Conservation (phyloP, 2,113 vertebrate genomes). For the Ctenomys sociabilis region DNA sequence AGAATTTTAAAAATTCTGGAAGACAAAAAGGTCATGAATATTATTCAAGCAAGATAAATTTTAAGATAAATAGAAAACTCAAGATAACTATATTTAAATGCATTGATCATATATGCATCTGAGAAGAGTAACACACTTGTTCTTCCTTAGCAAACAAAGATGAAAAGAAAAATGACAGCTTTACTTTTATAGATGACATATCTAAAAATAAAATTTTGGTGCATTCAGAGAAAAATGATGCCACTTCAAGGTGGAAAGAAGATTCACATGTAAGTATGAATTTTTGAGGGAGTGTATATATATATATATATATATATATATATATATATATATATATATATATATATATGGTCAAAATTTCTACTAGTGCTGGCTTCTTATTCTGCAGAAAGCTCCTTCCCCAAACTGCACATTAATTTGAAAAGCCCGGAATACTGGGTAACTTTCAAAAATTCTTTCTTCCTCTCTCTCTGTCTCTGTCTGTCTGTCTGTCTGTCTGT, state of each 20-base stretch:
- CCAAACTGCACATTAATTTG: not conserved
- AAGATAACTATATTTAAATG: not conserved
- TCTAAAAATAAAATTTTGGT: not conserved
- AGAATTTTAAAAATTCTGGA: not conserved
- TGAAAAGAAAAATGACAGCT: not conserved
- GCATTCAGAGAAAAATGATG: not conserved
- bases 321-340: too few relatives aligned
- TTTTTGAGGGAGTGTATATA: not conserved
- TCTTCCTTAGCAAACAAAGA: not conserved
- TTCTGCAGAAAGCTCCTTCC: not conserved
- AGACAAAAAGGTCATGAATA: not conserved
- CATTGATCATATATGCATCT: not conserved
- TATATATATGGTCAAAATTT: not conserved
- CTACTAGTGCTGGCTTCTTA: not conserved
- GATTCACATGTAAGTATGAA: not conserved
- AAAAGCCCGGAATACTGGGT: not conserved
- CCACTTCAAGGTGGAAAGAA: not conserved
- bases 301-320: too few relatives aligned
- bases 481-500: too few relatives aligned
- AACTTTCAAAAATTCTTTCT: not conserved
- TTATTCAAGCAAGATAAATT: conserved; percentile 18
- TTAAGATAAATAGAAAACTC: not conserved
- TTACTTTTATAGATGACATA: not conserved
- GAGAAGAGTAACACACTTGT: not conserved
- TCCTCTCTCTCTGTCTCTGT: too few relatives aligned